Percentiles rank a stretch among this genome's conserved stretches.
Conservation (phyloP, 2,113 vertebrate genomes). For the Trematomus loennbergii region DNA sequence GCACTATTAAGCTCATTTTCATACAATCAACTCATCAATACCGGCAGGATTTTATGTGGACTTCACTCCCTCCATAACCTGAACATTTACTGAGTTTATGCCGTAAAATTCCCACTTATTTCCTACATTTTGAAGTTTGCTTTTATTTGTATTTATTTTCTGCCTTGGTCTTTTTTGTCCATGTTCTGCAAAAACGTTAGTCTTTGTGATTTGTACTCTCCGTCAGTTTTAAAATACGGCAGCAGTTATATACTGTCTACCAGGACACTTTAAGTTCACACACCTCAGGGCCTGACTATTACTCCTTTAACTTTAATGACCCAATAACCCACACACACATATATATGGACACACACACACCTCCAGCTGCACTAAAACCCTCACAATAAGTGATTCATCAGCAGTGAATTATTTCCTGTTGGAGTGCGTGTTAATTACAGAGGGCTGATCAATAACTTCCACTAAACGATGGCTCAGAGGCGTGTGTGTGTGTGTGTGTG, state of each 20-base stretch:
- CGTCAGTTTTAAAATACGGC: constrained; percentile 5
- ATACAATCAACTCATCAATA: too few species aligned
- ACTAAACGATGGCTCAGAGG: constrained; percentile 57
- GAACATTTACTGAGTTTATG: too few species aligned
- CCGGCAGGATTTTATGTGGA: too few species aligned
- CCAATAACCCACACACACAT: constrained; percentile 20
- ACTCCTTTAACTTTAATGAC: constrained; percentile 60
- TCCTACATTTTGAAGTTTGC: too few species aligned
- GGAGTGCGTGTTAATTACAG: constrained; percentile 78
- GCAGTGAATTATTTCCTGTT: constrained; percentile 59
- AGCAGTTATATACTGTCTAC: constrained; percentile 44
- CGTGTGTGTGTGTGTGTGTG: constrained; percentile 8
- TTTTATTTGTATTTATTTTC: too few species aligned
- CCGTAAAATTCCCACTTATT: too few species aligned
- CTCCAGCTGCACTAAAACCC: background rate
- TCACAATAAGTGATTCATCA: constrained; percentile 63
- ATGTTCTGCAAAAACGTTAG: background rate
- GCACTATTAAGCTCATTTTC: too few species aligned
- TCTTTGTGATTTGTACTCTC: constrained; percentile 7
- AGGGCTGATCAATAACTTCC: constrained; percentile 72
- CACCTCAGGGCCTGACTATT: constrained; percentile 43
- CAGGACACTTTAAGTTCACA: constrained; percentile 49
- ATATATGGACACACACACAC: background rate
- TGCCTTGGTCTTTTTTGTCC: background rate
- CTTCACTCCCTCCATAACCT: too few species aligned